Evolutionary conservation across 2,113 vertebrate species (phyloP).

Genomic region (Tympanuchus pallidicinctus): DNA sequence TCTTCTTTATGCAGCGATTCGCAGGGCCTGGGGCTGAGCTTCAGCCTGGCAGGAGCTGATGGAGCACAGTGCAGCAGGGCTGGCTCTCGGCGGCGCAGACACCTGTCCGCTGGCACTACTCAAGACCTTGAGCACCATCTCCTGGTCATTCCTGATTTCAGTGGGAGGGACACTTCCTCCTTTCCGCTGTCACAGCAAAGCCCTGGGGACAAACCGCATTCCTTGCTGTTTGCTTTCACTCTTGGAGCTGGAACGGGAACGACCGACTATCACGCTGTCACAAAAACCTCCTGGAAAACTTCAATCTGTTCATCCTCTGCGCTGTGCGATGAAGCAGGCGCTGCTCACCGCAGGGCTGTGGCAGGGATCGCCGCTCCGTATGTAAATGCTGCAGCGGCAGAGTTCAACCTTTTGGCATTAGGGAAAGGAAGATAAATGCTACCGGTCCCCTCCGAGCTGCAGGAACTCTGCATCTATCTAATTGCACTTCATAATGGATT

Average conservation of each 20-base stretch:
- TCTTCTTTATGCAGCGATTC: neutral
- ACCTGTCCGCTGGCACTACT: constrained; percentile 16
- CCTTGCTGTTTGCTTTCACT: neutral
- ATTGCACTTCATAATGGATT: constrained; percentile 74
- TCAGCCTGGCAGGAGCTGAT: neutral
- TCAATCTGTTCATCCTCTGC: neutral
- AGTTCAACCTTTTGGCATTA: constrained; percentile 20
- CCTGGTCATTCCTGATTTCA: constrained; percentile 73
- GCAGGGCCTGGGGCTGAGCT: neutral
- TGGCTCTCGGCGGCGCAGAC: neutral
- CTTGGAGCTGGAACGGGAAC: neutral
- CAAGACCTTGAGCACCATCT: constrained; percentile 81
- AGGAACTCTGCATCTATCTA: constrained; percentile 65
- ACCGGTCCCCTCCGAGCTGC: constrained; percentile 45
- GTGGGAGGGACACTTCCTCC: neutral
- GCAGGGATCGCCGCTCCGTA: neutral
- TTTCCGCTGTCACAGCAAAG: neutral
- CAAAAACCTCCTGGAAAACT: neutral
- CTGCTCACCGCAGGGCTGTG: rapidly evolving
- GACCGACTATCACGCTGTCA: neutral
- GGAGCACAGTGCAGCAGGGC: neutral
- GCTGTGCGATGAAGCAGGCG: neutral
- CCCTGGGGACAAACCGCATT: rapidly evolving
- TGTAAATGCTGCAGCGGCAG: neutral
- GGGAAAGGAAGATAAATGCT: constrained; percentile 71